Evolutionary conservation across 2,113 vertebrate genomes (phyloP).

Genomic region (Marcusenius ussheri): DNA sequence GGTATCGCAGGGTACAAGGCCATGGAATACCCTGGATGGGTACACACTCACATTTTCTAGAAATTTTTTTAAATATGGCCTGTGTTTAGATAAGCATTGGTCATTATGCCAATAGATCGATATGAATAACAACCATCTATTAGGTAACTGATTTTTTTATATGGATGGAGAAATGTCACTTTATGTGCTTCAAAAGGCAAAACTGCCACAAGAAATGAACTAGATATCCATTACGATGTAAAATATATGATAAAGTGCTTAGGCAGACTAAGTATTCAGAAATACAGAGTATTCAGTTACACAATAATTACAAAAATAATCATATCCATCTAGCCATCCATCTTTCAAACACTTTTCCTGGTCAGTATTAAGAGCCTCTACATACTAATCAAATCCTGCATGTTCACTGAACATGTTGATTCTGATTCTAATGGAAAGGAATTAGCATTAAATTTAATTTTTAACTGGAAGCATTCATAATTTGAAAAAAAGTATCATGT

Average conservation of each 20-base stretch:
- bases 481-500: not conserved
- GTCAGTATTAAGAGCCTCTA: not conserved
- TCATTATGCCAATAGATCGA: not conserved
- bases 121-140: not conserved
- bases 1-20: not conserved
- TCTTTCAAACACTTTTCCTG: not conserved
- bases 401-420: not conserved
- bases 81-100: not conserved
- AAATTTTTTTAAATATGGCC: not conserved
- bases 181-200: not conserved
- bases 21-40: not conserved
- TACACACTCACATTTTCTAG: not conserved
- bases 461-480: not conserved
- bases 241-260: not conserved
- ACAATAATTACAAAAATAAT: not conserved
- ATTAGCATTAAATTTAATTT: not conserved
- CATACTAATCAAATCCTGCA: not conserved
- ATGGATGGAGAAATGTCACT: not conserved
- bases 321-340: not conserved
- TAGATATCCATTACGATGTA: not conserved
- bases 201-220: not conserved
- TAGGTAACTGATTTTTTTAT: not conserved
- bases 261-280: not conserved
- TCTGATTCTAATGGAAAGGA: not conserved
- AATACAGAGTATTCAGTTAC: not conserved